Percentiles rank a stretch among this genome's conserved stretches.
Evolutionary conservation across 2,113 vertebrate species (phyloP).

Genomic region (Micromys minutus): DNA sequence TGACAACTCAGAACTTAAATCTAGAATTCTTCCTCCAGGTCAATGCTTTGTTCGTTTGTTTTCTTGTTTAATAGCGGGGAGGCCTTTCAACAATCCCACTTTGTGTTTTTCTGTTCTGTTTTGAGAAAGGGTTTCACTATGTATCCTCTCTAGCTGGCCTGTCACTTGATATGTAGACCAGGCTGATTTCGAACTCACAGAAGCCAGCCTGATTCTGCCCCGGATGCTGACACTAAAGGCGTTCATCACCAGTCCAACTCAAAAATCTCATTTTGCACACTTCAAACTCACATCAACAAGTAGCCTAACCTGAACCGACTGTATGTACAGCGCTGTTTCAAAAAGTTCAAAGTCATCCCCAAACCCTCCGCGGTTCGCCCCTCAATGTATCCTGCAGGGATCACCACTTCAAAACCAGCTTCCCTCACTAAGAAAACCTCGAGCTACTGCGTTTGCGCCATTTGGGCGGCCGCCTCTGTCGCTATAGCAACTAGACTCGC

Average conservation of each 20-base stretch:
- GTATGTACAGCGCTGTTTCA: neutral
- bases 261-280: neutral
- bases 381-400: neutral
- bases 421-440: neutral
- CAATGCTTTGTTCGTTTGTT: neutral
- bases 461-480: neutral
- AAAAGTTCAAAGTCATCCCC: neutral
- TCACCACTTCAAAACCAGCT: neutral
- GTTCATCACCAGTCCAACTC: too few species aligned
- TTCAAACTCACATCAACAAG: neutral
- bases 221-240: neutral
- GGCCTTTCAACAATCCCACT: neutral
- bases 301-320: neutral
- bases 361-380: neutral
- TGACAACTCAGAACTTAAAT: neutral
- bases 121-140: neutral
- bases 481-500: conserved; percentile 56
- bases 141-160: neutral
- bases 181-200: neutral
- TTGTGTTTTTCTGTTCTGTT: neutral
- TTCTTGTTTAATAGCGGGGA: neutral
- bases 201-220: neutral
- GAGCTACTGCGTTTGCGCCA: neutral
- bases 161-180: neutral
- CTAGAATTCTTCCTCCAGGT: neutral